Evolutionary conservation across 2,888 invertebrate genomes (phyloP), one percentile per base, ranked within the genome.

Genomic region (Melanchra persicariae): DNA sequence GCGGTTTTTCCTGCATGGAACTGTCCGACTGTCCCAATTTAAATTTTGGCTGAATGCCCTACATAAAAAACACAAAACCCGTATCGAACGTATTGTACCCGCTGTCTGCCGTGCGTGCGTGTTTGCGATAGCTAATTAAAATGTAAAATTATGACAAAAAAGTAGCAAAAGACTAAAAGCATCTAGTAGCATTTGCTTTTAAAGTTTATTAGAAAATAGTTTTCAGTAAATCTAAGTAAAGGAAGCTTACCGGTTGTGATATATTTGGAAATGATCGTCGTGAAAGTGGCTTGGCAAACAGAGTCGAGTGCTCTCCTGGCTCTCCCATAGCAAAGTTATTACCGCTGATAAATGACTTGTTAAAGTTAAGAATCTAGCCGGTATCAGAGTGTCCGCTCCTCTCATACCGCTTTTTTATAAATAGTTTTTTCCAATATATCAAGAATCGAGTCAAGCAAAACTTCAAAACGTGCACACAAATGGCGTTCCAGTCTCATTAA

Each of bases 331-430:
- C 84, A 98, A 94, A 74, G 97, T 96, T 71, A 97, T 96, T 62
- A 97, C 95, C 82, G 98, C 96, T 73, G 97, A 96, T 67, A 98
- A 95, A 92, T 98, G 98, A 65, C 97, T 97, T 75, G 97, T 93
- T 63, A 98, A 95, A 75, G 97, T 96, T 80, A 98, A 92, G 93
- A 98, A 98, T 83, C 97, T 96, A 68, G 97, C 97, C 79, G 98
- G 97, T 81, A 97, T 96, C 71, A 97, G 88, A 57, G 88, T 96
- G 90, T 89, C 92, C 52, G 93, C 93, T 77, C 93, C 93, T 93
- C 93, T 93, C 96, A 96, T 96, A 77, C 92, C 94, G 89, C 76
- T 84, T 78, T 82, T 84, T 73, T 77, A 40, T 55, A 64, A 52
- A 60, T 55, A 59, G 37, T 63, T 74, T 60, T 64, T 61, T 61